These are phyloP conservation scores for Anastrepha obliqua DNA, from an alignment of 1,140 invertebrate species.

Conservation along the genomic window DNA sequence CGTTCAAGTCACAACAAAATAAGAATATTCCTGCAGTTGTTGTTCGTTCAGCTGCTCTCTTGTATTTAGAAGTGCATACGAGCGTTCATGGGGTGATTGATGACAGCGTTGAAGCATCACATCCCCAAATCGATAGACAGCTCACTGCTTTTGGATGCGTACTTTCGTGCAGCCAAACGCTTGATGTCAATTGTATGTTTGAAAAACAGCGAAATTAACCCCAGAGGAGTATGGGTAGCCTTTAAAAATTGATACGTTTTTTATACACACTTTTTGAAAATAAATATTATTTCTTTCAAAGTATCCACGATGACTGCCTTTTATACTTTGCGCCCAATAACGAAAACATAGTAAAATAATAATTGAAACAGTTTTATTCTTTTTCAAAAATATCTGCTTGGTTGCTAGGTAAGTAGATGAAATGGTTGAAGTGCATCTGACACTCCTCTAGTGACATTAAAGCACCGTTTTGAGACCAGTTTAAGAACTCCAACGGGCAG, in stretches of 20 bases:
- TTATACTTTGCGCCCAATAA: too few relatives aligned
- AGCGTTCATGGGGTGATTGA: not conserved
- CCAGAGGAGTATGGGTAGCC: not conserved
- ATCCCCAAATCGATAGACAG: slow-evolving; percentile 20
- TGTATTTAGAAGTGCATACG: not conserved
- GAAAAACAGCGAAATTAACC: not conserved
- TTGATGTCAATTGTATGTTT: not conserved
- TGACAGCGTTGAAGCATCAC: slow-evolving; percentile 48
- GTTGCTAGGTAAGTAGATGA: too few relatives aligned
- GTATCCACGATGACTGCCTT: too few relatives aligned
- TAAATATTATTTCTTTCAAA: too few relatives aligned
- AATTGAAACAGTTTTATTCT: too few relatives aligned
- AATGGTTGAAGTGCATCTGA: too few relatives aligned
- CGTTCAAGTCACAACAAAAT: slow-evolving; percentile 6
- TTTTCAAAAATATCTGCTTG: too few relatives aligned
- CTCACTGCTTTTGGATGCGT: not conserved
- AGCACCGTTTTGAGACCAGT: too few relatives aligned
- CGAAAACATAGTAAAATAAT: too few relatives aligned
- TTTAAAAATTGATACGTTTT: not conserved
- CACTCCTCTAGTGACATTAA: too few relatives aligned
- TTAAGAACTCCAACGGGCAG: too few relatives aligned
- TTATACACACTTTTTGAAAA: too few relatives aligned
- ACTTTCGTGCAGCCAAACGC: not conserved
- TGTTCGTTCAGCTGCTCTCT: slow-evolving; percentile 8
- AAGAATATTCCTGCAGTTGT: not conserved